Conservation (phyloP, 2,797 vertebrate species). For the Channa striata region DNA sequence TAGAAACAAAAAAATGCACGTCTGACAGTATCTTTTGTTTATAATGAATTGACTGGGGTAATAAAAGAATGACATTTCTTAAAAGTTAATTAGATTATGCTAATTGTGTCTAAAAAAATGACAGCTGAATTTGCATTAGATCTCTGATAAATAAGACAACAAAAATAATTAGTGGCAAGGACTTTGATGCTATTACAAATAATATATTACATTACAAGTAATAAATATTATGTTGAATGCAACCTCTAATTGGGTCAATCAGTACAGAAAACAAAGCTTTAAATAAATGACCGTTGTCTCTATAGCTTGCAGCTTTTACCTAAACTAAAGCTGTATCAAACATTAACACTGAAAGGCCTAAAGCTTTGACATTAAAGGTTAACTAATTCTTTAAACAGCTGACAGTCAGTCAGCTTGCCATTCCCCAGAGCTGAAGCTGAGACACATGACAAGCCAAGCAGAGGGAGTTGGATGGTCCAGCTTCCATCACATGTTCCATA, state of each 20-base stretch:
- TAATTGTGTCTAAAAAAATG: conserved; percentile 60
- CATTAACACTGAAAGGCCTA: conserved; percentile 63
- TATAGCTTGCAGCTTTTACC: conserved; percentile 59
- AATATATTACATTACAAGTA: conserved; percentile 15
- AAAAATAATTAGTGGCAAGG: conserved; percentile 55
- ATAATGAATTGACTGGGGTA: conserved; percentile 51
- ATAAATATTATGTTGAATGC: conserved; percentile 33
- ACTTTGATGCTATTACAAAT: conserved; percentile 45
- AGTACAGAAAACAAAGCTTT: conserved; percentile 59
- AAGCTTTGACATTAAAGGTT: conserved; percentile 84
- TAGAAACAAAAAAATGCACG: conserved; percentile 19
- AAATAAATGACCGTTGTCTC: conserved; percentile 56
- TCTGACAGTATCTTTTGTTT: conserved; percentile 45
- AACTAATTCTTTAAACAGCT: conserved; percentile 85
- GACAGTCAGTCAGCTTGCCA: conserved; percentile 62
- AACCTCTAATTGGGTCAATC: conserved; percentile 68
- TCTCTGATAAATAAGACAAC: conserved; percentile 53
- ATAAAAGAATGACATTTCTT: conserved; percentile 46
- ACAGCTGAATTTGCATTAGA: conserved; percentile 56
- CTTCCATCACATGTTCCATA: conserved; percentile 68
- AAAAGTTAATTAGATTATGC: conserved; percentile 67
- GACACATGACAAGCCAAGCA: conserved; percentile 69
- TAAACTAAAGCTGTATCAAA: conserved; percentile 62
- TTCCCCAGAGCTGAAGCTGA: conserved; percentile 66
- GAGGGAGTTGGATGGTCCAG: conserved; percentile 74